phyloP scores from a whole-genome alignment of 2,888 invertebrate species.

The Melipona bicolor region DNA sequence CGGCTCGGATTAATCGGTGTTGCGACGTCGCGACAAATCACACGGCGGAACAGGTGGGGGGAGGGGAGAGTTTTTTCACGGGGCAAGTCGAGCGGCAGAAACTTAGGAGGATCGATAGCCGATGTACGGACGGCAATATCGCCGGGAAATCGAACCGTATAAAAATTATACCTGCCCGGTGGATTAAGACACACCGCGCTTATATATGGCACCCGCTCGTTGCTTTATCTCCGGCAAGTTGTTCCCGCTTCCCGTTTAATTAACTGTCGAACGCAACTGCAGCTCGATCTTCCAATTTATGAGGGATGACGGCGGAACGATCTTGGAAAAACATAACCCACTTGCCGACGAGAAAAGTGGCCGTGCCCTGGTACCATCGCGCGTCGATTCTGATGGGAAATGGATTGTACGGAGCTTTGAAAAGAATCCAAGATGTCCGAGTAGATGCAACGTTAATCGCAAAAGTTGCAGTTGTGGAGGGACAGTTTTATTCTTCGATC shows the following conservation, averaged over 20 bases:
- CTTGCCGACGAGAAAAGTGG: constrained; percentile 30
- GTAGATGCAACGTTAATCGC: not conserved
- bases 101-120: constrained; percentile 28
- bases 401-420: constrained; percentile 13
- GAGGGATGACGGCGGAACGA: constrained; percentile 31
- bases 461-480: not conserved
- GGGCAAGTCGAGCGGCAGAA: not conserved
- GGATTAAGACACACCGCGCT: constrained; percentile 51
- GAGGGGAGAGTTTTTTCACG: not conserved
- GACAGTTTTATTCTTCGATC: not conserved
- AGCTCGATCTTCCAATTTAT: constrained; percentile 65
- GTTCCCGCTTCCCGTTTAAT: constrained; percentile 63
- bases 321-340: constrained; percentile 53
- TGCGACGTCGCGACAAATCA: constrained; percentile 10
- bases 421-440: not conserved
- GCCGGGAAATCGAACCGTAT: constrained; percentile 27
- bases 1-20: constrained; percentile 21
- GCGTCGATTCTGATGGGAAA: constrained; percentile 39
- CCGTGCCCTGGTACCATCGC: constrained; percentile 32
- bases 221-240: constrained; percentile 47
- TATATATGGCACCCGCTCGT: constrained; percentile 1
- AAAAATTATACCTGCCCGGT: constrained; percentile 42
- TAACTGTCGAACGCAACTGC: constrained; percentile 68
- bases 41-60: not conserved
- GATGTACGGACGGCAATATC: constrained; percentile 34